Evolutionary conservation across 1,140 invertebrate species (phyloP), one percentile per base, ranked within the genome.

Genomic region (Pantala flavescens): DNA sequence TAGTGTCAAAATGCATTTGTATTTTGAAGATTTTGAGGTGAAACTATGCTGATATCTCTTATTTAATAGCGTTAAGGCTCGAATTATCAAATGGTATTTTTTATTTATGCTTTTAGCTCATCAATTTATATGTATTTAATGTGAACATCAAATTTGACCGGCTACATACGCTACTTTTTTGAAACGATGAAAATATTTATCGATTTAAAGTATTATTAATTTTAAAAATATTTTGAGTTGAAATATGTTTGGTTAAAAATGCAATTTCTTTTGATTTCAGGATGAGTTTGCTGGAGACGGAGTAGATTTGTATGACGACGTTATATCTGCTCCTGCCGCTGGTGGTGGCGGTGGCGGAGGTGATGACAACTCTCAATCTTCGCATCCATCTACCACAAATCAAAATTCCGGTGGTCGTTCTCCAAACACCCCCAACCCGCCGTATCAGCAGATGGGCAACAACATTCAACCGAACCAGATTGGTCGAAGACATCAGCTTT

Each of bases 241-340:
- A 36, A n/a, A 9, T 36, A 36, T 36, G 28, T 36, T 36, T 5
- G 9, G 28, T 5, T 36, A 9, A 2, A 9, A 5, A 9, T 5
- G 28, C 28, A 36, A 5, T 36, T 36, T 36, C 28, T n/a, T 70
- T 76, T 72, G 42, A 70, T 83, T 84, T 77, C 82, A 94, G 90
- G 92, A 94, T 81, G 93, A 94, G 79, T 93, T 93, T 83, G 89
- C 87, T 76, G 90, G 88, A 71, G 93, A 94, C 79, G 92, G 91
- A 78, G 92, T 94, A 55, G 95, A 98, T 86, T 86, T 98, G n/a
- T 98, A 98, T 82, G 95, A 98, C 84, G 95, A 98, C 86, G 95
- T 98, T 49, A 93, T 97, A 78, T 91, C 94, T 55, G 90, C 93
- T 10, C 89, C 92, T 43, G 85, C 89, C 24, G 77, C 75, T 24